Evolutionary conservation across 2,797 vertebrate species (phyloP).

Genomic region (Falco concolor): DNA sequence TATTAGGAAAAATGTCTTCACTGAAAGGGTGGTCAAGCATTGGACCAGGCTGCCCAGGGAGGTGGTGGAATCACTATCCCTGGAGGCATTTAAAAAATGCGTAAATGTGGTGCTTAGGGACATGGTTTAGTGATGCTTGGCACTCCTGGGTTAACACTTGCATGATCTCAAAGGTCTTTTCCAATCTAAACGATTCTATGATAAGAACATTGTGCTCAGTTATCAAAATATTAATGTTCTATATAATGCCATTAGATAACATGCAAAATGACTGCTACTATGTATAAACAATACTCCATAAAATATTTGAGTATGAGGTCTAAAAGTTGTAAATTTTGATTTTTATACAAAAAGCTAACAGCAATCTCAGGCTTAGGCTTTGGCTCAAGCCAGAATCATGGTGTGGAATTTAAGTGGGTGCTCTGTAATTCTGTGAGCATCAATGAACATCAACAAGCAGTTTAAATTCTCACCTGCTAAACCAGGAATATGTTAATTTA

Average conservation of each 20-base stretch:
- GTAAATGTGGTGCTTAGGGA: no score
- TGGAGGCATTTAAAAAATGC: no score
- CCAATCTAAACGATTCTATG: no score
- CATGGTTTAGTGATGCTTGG: no score
- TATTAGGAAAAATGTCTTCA: no score
- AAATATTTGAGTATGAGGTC: not conserved
- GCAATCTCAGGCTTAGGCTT: not conserved
- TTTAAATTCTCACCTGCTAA: constrained; percentile 54
- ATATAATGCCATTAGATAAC: not conserved
- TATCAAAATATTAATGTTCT: not conserved
- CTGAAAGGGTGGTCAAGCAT: no score
- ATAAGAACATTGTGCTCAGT: not conserved
- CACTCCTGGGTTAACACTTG: no score
- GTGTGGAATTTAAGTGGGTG: not conserved
- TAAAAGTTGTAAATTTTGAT: not conserved
- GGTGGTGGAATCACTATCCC: no score
- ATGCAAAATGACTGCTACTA: not conserved
- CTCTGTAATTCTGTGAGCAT: not conserved
- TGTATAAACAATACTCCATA: not conserved
- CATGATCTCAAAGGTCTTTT: no score
- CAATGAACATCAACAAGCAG: not conserved
- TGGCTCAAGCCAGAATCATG: not conserved
- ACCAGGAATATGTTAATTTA: constrained; percentile 65
- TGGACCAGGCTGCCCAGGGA: no score
- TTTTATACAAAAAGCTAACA: not conserved